Evolutionary conservation across 1,140 invertebrate species (phyloP).

Genomic region (Bombus superbus): DNA sequence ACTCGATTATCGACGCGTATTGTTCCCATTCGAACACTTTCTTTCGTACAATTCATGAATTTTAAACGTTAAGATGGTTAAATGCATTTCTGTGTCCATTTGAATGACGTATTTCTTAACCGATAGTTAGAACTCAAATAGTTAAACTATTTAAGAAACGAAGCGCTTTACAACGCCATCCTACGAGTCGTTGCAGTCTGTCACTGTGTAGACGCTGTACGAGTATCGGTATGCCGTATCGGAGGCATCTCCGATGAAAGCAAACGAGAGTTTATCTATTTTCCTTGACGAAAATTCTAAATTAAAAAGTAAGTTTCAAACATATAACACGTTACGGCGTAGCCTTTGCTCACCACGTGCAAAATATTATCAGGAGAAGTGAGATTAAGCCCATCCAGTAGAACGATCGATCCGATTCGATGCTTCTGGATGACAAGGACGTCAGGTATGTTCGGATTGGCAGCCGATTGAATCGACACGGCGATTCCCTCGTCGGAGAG

Average conservation of each 20-base stretch:
- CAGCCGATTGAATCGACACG: conserved; percentile 68
- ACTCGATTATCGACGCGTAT: no score
- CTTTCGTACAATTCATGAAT: neutral
- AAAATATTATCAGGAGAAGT: conserved; percentile 72
- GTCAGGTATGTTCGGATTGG: conserved; percentile 70
- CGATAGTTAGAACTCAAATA: no score
- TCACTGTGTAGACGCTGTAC: no score
- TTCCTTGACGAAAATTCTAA: no score
- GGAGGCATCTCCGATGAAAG: no score
- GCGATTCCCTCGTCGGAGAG: conserved; percentile 68
- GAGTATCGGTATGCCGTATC: no score
- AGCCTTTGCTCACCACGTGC: conserved; percentile 64
- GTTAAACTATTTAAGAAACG: no score
- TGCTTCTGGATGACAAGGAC: conserved; percentile 69
- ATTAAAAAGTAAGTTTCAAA: neutral
- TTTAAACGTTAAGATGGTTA: neutral
- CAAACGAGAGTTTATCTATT: no score
- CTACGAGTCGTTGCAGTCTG: no score
- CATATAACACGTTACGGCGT: no score
- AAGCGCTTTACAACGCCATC: no score
- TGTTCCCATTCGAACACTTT: neutral
- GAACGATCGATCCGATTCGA: conserved; percentile 72
- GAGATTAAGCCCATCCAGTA: conserved; percentile 74
- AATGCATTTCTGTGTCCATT: fast-evolving
- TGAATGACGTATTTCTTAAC: no score